Evolutionary conservation across 2,113 vertebrate species (phyloP).

Genomic region (Chamaetylas fuelleborni): DNA sequence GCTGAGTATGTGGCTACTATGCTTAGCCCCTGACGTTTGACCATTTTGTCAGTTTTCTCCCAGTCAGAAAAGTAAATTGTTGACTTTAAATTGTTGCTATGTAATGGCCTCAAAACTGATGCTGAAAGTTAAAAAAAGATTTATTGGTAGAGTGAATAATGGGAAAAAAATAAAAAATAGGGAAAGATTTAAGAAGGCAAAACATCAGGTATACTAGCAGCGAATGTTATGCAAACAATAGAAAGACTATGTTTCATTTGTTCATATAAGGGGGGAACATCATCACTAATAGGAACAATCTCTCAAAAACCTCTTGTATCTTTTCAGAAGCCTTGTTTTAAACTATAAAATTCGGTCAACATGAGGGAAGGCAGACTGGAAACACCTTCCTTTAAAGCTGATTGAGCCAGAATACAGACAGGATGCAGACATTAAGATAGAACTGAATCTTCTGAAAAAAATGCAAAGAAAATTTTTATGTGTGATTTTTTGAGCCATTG

Average conservation of each 20-base stretch:
- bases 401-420: not conserved
- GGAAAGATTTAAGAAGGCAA: not conserved
- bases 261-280: not conserved
- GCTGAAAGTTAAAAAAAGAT: not conserved
- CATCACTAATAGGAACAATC: not conserved
- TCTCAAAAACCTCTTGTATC: not conserved
- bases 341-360: not conserved
- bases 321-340: not conserved
- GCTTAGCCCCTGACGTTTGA: not conserved
- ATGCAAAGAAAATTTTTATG: not conserved
- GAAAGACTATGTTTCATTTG: not conserved
- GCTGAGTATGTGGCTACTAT: not conserved
- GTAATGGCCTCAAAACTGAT: not conserved
- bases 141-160: not conserved
- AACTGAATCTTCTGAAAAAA: not conserved
- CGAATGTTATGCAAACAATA: not conserved
- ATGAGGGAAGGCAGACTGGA: not conserved
- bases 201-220: not conserved
- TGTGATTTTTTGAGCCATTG: not conserved
- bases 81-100: not conserved
- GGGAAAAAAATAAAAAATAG: rapidly evolving
- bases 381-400: not conserved
- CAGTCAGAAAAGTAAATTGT: not conserved
- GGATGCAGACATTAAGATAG: not conserved
- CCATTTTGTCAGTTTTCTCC: not conserved